Evolutionary conservation across 2,797 vertebrate genomes (phyloP).

Genomic region (Dermochelys coriacea): DNA sequence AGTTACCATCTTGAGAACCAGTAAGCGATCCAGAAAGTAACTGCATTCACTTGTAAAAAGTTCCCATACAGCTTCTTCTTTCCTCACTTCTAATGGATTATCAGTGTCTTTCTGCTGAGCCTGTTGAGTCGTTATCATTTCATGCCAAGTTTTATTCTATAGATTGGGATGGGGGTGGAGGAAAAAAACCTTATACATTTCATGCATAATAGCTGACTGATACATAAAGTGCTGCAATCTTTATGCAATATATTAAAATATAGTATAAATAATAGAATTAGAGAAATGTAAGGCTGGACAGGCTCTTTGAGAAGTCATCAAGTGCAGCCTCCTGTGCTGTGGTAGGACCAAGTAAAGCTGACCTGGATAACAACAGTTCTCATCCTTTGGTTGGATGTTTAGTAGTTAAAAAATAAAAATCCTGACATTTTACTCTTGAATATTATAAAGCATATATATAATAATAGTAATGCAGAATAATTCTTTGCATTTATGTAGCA

Average conservation of each 20-base stretch:
- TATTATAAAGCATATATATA: neutral
- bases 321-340: neutral
- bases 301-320: too few relatives aligned
- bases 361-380: neutral
- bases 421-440: neutral
- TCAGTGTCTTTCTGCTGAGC: constrained; percentile 69
- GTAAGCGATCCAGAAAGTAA: constrained; percentile 94
- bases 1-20: constrained; percentile 93
- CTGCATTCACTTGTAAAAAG: constrained; percentile 93
- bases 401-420: neutral
- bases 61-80: constrained; percentile 90
- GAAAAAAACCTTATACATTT: neutral
- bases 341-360: neutral
- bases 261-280: neutral
- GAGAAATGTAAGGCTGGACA: neutral
- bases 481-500: neutral
- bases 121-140: constrained; percentile 84
- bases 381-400: neutral
- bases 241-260: neutral
- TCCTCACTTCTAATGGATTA: constrained; percentile 78
- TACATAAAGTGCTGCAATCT: neutral
- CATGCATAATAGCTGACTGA: neutral
- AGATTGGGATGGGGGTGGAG: neutral
- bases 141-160: constrained; percentile 87
- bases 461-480: neutral